A percentile compares a stretch with the other conserved stretches of the same genome.
These are phyloP conservation scores for Druon quercuslanigerum DNA, from an alignment of 1,140 invertebrate species.

Conservation along the genomic window DNA sequence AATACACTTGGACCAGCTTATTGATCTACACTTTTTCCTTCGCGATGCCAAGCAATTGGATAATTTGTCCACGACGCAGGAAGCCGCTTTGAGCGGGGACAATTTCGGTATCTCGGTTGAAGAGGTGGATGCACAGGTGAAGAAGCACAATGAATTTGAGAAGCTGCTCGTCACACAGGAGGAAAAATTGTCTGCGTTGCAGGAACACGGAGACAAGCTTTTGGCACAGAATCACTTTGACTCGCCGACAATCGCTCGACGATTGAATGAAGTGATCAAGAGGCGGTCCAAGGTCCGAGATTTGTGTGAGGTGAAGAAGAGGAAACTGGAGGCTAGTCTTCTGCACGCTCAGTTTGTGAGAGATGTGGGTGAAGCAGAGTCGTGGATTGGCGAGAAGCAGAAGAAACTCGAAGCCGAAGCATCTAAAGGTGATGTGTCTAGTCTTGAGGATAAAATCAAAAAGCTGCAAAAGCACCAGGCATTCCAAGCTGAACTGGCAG, in stretches of 20 bases:
- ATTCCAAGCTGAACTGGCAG: constrained; percentile 95
- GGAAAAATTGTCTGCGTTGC: constrained; percentile 89
- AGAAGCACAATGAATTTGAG: constrained; percentile 94
- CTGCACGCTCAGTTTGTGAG: constrained; percentile 93
- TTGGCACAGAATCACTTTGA: constrained; percentile 96
- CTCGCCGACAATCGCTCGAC: constrained; percentile 86
- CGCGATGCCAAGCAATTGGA: constrained; percentile 96
- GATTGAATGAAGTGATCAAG: constrained; percentile 82
- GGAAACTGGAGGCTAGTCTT: constrained; percentile 85
- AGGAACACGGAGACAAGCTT: constrained; percentile 92
- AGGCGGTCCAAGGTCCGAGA: constrained; percentile 84
- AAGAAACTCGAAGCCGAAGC: constrained; percentile 89
- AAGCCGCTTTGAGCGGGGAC: constrained; percentile 81
- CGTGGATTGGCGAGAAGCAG: constrained; percentile 96
- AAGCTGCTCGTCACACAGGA: constrained; percentile 89
- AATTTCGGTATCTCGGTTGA: constrained; percentile 85
- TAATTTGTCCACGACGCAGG: constrained; percentile 90
- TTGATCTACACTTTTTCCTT: constrained; percentile 96
- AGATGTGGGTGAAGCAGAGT: constrained; percentile 91
- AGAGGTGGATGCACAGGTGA: constrained; percentile 89
- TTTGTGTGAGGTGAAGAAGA: constrained; percentile 79
- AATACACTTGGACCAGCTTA: constrained; percentile 93
- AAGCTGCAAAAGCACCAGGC: constrained; percentile 98
- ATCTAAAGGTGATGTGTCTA: constrained; percentile 82
- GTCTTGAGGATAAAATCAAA: constrained; percentile 92